These are phyloP conservation scores for Gerris lacustris DNA, from an alignment of 2,888 invertebrate species.

Conservation along the genomic window DNA sequence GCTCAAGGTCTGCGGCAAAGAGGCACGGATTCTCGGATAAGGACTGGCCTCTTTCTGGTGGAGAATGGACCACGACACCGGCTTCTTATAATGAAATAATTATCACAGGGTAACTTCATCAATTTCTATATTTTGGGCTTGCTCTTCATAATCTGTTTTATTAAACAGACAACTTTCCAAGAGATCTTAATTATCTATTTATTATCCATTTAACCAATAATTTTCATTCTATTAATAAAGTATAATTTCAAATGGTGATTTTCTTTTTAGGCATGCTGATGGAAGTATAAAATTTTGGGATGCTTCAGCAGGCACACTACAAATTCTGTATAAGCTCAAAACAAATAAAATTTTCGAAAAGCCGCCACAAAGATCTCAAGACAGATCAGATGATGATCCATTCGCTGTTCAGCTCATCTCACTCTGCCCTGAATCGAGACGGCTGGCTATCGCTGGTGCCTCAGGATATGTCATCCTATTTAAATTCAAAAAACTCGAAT, in stretches of 20 bases:
- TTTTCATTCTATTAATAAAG: too few relatives aligned
- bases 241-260: too few relatives aligned
- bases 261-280: slow-evolving; percentile 74
- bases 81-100: slow-evolving; percentile 97
- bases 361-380: slow-evolving; percentile 51
- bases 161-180: too few relatives aligned
- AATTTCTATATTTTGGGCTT: not conserved
- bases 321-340: slow-evolving; percentile 94
- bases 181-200: too few relatives aligned
- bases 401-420: slow-evolving; percentile 80
- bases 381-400: slow-evolving; percentile 65
- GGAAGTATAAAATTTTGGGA: slow-evolving; percentile 99
- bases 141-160: too few relatives aligned
- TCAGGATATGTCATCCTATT: slow-evolving; percentile 90
- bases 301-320: slow-evolving; percentile 87
- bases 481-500: slow-evolving; percentile 87
- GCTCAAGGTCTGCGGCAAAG: slow-evolving; percentile 53
- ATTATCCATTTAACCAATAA: too few relatives aligned
- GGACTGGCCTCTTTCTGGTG: slow-evolving; percentile 94
- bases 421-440: slow-evolving; percentile 84
- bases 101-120: slow-evolving; percentile 73
- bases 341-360: slow-evolving; percentile 84
- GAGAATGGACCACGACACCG: slow-evolving; percentile 88
- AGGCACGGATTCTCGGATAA: slow-evolving; percentile 73
- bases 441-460: slow-evolving; percentile 79